Conservation (phyloP, 1,140 invertebrate species). For the Drosophila dunni region DNA sequence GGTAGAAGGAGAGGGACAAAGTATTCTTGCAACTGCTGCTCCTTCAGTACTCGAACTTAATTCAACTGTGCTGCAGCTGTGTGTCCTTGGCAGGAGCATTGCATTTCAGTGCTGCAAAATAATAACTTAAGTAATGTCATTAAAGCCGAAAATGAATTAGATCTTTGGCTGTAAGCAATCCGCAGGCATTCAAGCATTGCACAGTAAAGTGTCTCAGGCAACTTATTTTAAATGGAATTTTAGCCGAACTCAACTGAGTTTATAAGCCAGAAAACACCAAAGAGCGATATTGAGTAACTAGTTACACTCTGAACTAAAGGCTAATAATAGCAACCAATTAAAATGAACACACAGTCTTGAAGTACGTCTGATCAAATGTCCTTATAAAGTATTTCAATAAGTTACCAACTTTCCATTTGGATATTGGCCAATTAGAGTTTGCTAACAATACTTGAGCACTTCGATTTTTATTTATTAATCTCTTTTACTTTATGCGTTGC, state of each 20-base stretch:
- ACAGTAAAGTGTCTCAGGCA: not conserved
- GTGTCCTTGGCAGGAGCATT: conserved; percentile 64
- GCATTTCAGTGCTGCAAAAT: conserved; percentile 75
- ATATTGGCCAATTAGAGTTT: no score
- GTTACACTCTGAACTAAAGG: no score
- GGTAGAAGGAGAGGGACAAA: not conserved
- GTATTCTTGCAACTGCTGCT: conserved; percentile 20
- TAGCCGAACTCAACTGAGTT: not conserved
- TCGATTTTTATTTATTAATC: not conserved
- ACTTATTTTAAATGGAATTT: conserved; percentile 2
- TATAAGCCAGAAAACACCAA: no score
- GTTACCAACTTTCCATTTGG: no score
- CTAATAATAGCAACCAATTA: no score
- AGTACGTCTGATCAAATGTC: no score
- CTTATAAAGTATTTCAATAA: no score
- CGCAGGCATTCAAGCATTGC: conserved; percentile 9
- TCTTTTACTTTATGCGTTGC: not conserved
- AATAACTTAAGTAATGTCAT: conserved; percentile 83
- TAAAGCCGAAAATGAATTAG: conserved; percentile 75
- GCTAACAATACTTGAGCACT: not conserved
- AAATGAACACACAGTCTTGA: no score
- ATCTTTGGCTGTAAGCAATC: conserved; percentile 42
- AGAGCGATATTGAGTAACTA: no score
- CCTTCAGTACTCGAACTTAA: conserved; percentile 48
- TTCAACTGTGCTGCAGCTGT: conserved; percentile 38